These are phyloP conservation scores for Chrysodeixis includens DNA, from an alignment of 2,888 invertebrate genomes.

Conservation along the genomic window DNA sequence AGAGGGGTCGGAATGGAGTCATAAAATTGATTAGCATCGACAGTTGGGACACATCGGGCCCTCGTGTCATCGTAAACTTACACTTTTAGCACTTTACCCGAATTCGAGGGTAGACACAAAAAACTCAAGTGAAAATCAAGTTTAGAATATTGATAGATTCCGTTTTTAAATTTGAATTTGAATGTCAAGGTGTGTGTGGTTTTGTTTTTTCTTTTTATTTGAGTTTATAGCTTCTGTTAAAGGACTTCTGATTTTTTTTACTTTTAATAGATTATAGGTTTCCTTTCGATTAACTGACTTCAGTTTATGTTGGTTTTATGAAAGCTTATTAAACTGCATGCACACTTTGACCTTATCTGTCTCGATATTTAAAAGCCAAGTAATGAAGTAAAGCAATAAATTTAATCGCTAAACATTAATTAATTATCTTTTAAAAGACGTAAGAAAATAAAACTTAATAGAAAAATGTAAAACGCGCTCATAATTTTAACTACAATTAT, in stretches of 20 bases:
- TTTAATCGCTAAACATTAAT: conserved; percentile 42
- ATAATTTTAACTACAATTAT: conserved; percentile 37
- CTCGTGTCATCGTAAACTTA: conserved; percentile 46
- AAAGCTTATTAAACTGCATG: conserved; percentile 3
- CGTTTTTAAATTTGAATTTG: background rate
- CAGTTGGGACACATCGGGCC: conserved; percentile 48
- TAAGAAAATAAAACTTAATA: conserved; percentile 42
- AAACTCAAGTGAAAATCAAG: conserved; percentile 26
- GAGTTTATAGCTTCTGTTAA: background rate
- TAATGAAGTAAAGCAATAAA: conserved; percentile 33
- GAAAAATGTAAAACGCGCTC: conserved; percentile 29
- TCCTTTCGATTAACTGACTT: background rate
- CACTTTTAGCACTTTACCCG: conserved; percentile 49
- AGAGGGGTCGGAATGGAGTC: conserved; percentile 48
- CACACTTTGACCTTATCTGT: conserved; percentile 33
- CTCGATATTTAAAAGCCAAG: conserved; percentile 7
- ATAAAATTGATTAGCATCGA: conserved; percentile 72
- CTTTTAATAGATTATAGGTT: background rate
- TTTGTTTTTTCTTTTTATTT: background rate
- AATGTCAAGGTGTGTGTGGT: too few species aligned
- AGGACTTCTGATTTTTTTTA: background rate
- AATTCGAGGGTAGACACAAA: conserved; percentile 29
- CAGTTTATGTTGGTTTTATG: background rate
- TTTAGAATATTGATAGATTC: conserved; percentile 21
- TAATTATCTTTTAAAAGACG: conserved; percentile 45